These are phyloP conservation scores for Mellilla xanthometata DNA, from an alignment of 2,888 invertebrate genomes.

Conservation along the genomic window DNA sequence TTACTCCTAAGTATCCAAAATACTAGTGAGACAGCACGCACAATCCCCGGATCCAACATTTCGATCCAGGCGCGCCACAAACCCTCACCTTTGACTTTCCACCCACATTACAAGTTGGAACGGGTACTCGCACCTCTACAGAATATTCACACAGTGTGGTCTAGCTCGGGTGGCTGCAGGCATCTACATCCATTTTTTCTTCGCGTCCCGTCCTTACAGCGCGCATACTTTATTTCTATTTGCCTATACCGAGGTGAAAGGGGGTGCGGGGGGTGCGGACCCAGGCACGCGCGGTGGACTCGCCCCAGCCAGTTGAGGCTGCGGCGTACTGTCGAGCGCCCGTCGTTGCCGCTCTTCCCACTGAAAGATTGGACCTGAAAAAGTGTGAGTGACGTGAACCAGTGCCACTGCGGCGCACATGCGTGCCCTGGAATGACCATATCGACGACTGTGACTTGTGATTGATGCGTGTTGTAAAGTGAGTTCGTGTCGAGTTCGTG, in stretches of 20 bases:
- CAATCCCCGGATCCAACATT: too few species aligned
- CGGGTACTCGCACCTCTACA: background rate
- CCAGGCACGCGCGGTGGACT: conserved; percentile 74
- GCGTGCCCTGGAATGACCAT: conserved; percentile 56
- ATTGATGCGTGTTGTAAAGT: conserved; percentile 43
- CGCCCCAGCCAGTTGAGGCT: conserved; percentile 79
- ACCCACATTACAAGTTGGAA: conserved; percentile 1
- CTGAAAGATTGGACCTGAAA: conserved; percentile 48
- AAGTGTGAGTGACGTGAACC: conserved; percentile 70
- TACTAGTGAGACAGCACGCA: too few species aligned
- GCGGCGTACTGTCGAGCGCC: conserved; percentile 56
- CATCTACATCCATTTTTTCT: conserved; percentile 65
- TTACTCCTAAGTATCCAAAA: too few species aligned
- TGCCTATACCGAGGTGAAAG: conserved; percentile 72
- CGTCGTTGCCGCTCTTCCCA: conserved; percentile 40
- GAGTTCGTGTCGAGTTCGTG: conserved; percentile 52
- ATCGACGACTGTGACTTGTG: conserved; percentile 61
- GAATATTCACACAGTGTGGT: conserved; percentile 18
- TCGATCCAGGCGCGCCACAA: too few species aligned
- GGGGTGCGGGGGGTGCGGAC: conserved; percentile 51
- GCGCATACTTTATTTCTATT: conserved; percentile 78
- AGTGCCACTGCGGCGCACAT: conserved; percentile 45
- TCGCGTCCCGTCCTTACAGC: conserved; percentile 71
- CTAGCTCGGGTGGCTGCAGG: conserved; percentile 48
- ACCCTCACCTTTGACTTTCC: conserved; percentile 13